Evolutionary conservation across 2,888 invertebrate genomes (phyloP), one percentile per base, ranked within the genome.

Genomic region (Drosophila prostipennis): DNA sequence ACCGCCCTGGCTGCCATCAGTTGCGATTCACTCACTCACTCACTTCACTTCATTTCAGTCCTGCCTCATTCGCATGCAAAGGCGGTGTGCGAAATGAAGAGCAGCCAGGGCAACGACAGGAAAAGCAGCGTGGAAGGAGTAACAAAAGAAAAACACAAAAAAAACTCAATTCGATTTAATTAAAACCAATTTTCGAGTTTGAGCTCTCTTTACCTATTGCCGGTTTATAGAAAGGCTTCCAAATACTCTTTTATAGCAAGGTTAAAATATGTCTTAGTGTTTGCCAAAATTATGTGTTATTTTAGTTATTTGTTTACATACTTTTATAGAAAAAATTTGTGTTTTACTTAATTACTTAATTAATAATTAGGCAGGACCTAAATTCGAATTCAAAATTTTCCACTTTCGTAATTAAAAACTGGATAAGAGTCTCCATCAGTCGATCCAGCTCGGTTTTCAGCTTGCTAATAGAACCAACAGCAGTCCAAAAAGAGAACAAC

Each of bases 131-230:
- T 34, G 51, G 59, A 53, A 39, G 43, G 32, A 57, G 69, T 58
- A 48, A 51, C 64, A 46, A 60, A 58, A 43, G 68, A 69, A 61
- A 77, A 45, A 48, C 43, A 57, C 51, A 55, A 63, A 78, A 74
- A 57, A 57, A 56, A 64, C 77, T 76, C 81, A 84, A 87, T 89
- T 87, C 87, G 89, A 89, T 85, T 89, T 85, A 85, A 85, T 89
- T 89, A 85, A 89, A 85, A 89, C 82, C 85, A 89, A 87, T 88
- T 85, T 89, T 87, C 78, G 74, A 78, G 74, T 89, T 76, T 78
- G 64, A 72, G 73, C 63, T 68, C 54, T 43, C 49, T 36, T 39
- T 42, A 39, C 23, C 10, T 37, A 10, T 11, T 36, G 11, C 10
- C 8, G 6, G 3, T 14, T 29, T n/a, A 16, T n/a, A 32, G 8